Evolutionary conservation across 2,113 vertebrate genomes (phyloP), one percentile per base, ranked within the genome.

Genomic region (Lutjanus erythropterus): DNA sequence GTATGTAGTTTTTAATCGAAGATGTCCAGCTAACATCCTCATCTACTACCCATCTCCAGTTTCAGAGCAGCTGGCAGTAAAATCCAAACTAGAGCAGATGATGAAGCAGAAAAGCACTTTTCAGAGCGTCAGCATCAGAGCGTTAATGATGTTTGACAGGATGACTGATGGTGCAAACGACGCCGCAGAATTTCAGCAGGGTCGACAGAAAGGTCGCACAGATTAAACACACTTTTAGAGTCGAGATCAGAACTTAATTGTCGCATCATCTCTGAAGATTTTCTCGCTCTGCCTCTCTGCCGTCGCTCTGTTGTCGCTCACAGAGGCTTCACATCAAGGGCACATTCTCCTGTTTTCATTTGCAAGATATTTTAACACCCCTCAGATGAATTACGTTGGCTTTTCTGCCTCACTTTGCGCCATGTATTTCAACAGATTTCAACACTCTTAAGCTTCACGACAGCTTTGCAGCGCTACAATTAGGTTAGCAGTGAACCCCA

Each of bases 371-470:
- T 56, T 78, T 60, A 77, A 71, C 64, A 25, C 56, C 39, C 50
- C 55, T 74, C 61, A 23, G 52, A 75, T 80, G 71, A 80, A 71
- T 75, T 62, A 64, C 77, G 42, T 23, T 0, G 46, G 61, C 67
- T 61, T 55, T 71, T 80, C 81, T 75, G 42, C 25, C n/a, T 75
- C 78, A 18, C 39, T 66, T 82, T 77, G 46, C 62, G 18, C 33
- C 16, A 29, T 14, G 47, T 59, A 75, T 89, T 88, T 88, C 86
- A 79, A 61, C 79, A 71, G 59, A 83, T 91, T 87, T 83, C 77
- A 83, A 78, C 86, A 81, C 64, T 80, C 56, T 23, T 35, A 72
- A 71, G 81, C 52, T 50, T 76, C 64, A 44, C 56, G 11, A n/a
- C 39, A 19, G 72, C 71, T 75, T 74, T 75, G 74, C 66, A 1